Percentiles rank a stretch among this genome's conserved stretches.
phyloP scores from a whole-genome alignment of 2,113 vertebrate genomes.

The Rhineura floridana region DNA sequence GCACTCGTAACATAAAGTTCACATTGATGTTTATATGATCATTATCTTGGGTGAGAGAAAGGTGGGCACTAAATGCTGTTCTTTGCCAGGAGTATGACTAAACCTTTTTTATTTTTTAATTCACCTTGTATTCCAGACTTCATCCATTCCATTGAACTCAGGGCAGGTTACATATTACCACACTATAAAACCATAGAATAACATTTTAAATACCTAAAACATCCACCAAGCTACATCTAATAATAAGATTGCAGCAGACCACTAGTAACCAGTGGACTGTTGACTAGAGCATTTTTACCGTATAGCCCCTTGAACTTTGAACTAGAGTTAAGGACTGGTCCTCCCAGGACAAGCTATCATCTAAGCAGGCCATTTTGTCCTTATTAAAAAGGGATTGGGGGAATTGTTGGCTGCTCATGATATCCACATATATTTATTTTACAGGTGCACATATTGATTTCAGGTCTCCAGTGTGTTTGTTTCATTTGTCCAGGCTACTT shows the following conservation, averaged over 20 bases:
- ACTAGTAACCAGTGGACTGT: no score
- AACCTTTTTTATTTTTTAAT: no score
- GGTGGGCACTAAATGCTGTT: not conserved
- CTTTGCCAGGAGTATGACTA: not conserved
- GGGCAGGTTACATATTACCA: no score
- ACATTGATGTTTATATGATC: not conserved
- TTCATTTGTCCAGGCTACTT: conserved; percentile 25
- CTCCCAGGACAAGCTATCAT: not conserved
- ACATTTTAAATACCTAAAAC: no score
- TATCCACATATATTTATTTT: conserved; percentile 45
- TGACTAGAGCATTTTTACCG: no score
- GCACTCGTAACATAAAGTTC: no score
- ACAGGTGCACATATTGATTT: conserved; percentile 55
- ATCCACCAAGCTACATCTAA: no score
- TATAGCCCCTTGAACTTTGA: not conserved
- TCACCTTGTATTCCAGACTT: no score
- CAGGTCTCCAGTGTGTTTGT: conserved; percentile 36
- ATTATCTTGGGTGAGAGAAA: not conserved
- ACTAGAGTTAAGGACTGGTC: not conserved
- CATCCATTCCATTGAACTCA: no score
- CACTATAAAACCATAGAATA: no score
- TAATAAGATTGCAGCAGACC: no score
- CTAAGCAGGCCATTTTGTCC: not conserved
- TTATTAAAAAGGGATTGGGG: conserved; percentile 5
- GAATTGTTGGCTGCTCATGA: conserved; percentile 24